phyloP scores from a whole-genome alignment of 2,888 invertebrate genomes.

The Coleophora flavipennella region DNA sequence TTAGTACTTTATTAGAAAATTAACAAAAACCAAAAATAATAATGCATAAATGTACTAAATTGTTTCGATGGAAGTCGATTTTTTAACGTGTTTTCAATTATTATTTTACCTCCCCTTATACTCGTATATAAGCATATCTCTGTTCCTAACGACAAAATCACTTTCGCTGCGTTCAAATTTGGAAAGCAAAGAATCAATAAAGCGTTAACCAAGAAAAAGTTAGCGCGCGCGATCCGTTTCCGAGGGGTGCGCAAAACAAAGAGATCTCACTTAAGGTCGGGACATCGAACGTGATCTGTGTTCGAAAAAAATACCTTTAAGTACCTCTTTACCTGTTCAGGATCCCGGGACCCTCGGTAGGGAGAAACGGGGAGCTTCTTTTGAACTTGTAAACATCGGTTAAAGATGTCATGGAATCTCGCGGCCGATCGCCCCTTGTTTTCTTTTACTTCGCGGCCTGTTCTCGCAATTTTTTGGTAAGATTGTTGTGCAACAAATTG shows the following conservation, averaged over 20 bases:
- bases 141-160: too few relatives aligned
- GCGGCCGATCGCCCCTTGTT: slow-evolving; percentile 48
- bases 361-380: slow-evolving; percentile 27
- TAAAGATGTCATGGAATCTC: slow-evolving; percentile 49
- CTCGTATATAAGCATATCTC: too few relatives aligned
- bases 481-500: background rate
- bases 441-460: slow-evolving; percentile 17
- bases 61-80: too few relatives aligned
- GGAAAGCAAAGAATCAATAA: slow-evolving; percentile 43
- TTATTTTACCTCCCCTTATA: too few relatives aligned
- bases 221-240: slow-evolving; percentile 43
- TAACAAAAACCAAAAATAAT: too few relatives aligned
- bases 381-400: slow-evolving; percentile 59
- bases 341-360: too few relatives aligned
- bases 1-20: too few relatives aligned
- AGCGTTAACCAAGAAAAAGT: slow-evolving; percentile 40
- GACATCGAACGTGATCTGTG: slow-evolving; percentile 68
- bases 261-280: slow-evolving; percentile 62
- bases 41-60: too few relatives aligned
- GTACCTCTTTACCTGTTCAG: slow-evolving; percentile 9
- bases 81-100: too few relatives aligned
- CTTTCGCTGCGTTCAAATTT: too few relatives aligned
- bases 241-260: slow-evolving; percentile 44
- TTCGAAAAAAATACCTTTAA: slow-evolving; percentile 20
- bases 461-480: background rate